These are phyloP conservation scores for Leptodactylus fallax DNA, from an alignment of 2,797 vertebrate genomes.

Conservation along the genomic window DNA sequence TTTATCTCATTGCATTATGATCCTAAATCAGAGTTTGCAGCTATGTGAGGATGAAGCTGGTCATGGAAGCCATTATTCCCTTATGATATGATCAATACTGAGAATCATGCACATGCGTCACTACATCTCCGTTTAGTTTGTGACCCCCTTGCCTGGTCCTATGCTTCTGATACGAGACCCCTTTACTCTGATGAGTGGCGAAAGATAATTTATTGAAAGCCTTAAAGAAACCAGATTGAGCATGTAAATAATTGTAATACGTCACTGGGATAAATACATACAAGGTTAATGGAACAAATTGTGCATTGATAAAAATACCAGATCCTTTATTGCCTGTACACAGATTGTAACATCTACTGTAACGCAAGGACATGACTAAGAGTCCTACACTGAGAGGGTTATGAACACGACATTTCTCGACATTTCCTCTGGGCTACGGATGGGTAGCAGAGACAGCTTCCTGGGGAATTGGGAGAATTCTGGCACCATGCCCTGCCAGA, in stretches of 20 bases:
- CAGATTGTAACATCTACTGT: background rate
- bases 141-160: no score
- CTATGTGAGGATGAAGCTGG: background rate
- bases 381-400: background rate
- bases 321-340: background rate
- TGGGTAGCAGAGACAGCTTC: background rate
- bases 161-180: no score
- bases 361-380: background rate
- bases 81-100: background rate
- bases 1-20: background rate
- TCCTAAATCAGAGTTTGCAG: background rate
- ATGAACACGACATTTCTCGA: background rate
- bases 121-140: background rate
- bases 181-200: no score
- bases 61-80: background rate
- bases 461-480: background rate
- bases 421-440: background rate
- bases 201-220: no score
- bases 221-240: no score
- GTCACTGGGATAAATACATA: no score
- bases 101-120: no score
- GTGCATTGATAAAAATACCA: background rate
- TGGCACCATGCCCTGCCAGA: conserved; percentile 9
- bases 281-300: background rate
- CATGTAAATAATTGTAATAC: no score